Evolutionary conservation across 2,797 vertebrate genomes (phyloP).

Genomic region (Coracias cyanogaster): DNA sequence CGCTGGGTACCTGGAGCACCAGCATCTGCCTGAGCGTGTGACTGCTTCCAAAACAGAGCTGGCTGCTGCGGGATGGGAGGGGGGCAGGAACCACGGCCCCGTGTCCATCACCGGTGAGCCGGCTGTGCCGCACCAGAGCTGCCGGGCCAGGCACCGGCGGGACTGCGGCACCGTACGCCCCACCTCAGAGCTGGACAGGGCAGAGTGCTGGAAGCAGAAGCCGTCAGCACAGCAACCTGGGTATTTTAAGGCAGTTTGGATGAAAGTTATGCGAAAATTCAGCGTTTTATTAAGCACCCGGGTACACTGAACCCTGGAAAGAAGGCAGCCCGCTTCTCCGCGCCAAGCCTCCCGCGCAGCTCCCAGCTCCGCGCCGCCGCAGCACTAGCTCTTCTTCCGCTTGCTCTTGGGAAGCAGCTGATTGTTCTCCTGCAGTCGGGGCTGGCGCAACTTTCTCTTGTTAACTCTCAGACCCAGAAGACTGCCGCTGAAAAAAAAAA

Average conservation of each 20-base stretch:
- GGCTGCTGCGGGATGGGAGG: neutral
- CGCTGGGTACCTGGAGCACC: neutral
- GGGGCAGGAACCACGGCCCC: neutral
- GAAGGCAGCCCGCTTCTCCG: neutral
- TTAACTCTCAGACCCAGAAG: neutral
- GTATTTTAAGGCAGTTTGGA: neutral
- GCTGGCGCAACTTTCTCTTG: neutral
- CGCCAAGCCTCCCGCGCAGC: accelerated
- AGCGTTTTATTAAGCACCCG: neutral
- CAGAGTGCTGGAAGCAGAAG: neutral
- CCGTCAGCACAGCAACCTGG: neutral
- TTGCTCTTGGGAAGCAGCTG: conserved; percentile 50
- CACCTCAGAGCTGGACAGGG: accelerated
- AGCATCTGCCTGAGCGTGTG: accelerated
- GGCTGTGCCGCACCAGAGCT: neutral
- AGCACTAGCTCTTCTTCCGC: conserved; percentile 59
- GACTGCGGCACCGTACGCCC: neutral
- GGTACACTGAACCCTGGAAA: accelerated
- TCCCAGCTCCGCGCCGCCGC: neutral
- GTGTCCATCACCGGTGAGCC: neutral
- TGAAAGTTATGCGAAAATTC: neutral
- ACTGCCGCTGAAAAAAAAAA: neutral
- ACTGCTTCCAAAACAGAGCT: neutral
- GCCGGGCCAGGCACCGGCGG: neutral
- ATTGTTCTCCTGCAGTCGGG: accelerated